Evolutionary conservation across 2,888 invertebrate genomes (phyloP).

Genomic region (Eumacrocentrus americanus): DNA sequence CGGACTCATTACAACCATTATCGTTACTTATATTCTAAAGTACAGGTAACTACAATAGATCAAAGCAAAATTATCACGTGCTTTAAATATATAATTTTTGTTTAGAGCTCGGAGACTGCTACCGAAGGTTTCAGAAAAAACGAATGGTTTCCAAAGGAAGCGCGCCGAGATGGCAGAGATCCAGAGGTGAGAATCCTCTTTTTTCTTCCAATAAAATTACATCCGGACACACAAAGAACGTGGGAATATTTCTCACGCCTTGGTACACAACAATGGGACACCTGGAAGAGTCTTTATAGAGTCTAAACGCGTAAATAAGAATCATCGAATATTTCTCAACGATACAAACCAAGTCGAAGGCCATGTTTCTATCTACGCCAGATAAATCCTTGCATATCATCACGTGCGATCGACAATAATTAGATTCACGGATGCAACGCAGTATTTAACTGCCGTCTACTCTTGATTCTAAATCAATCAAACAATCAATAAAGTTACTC

Average conservation of each 20-base stretch:
- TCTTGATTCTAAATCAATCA: background rate
- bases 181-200: conserved; percentile 3
- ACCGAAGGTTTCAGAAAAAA: background rate
- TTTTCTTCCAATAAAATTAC: background rate
- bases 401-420: conserved; percentile 35
- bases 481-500: too few relatives aligned
- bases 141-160: background rate
- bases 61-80: conserved; percentile 5
- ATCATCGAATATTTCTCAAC: background rate
- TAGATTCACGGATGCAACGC: conserved; percentile 34
- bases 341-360: conserved; percentile 7
- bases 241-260: background rate
- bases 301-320: background rate
- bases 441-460: background rate
- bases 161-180: conserved; percentile 21
- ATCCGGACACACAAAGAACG: background rate
- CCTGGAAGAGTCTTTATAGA: background rate
- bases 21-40: background rate
- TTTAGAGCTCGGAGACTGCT: background rate
- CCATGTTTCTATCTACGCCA: background rate
- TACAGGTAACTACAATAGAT: conserved; percentile 27
- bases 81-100: background rate
- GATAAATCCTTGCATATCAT: conserved; percentile 36
- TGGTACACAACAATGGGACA: background rate
- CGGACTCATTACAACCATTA: conserved; percentile 11